Base-by-base conservation (phyloP, 2,888 invertebrate genomes). In the Elysia crispata region DNA sequence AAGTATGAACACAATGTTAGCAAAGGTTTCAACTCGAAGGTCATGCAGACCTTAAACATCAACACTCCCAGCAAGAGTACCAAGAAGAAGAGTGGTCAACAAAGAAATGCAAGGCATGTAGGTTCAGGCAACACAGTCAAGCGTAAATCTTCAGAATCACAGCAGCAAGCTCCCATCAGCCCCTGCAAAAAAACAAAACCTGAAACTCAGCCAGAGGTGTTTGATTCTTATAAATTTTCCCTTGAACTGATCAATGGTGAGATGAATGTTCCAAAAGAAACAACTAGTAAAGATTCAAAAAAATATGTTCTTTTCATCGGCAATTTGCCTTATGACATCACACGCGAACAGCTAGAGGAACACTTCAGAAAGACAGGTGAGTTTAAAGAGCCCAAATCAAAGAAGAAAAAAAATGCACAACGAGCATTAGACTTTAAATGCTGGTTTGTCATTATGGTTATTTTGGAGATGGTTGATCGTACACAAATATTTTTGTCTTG, bases 281-380 rank as follows among this genome's bases (percentile, higher is more conserved):
- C 69, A 6, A 54, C 33, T 23, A 64, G 49, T 8, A 79, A 79
- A 66, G 80, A 81, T 70, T 80, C 83, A 28, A 85, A 86, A 54
- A 86, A 85, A 28, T 88, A 88, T 83, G 88, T 89, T 20, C 79
- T 90, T 23, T 88, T 89, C 85, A 87, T 90, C 15, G 89, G 89
- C 15, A 90, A 90, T 84, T 84, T 90, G 57, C 89, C 90, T 0
- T 86, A 82, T 57, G 83, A 86, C 76, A 83, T 88, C 1, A 89
- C 88, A 0, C 86, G 87, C 62, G 89, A 90, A 79, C 88, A 90
- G 76, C 81, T 90, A 25, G 86, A 87, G 77, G 87, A 89, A 49
- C 90, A 90, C 81, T 90, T 90, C 84, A 85, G 85, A 67, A 88
- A 86, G 84, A 87, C 89, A 83, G 89, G 89, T 89, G 83, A 50